Conservation (phyloP, 92 coral and sea anemone species). For the Plumapathes pennacea region DNA sequence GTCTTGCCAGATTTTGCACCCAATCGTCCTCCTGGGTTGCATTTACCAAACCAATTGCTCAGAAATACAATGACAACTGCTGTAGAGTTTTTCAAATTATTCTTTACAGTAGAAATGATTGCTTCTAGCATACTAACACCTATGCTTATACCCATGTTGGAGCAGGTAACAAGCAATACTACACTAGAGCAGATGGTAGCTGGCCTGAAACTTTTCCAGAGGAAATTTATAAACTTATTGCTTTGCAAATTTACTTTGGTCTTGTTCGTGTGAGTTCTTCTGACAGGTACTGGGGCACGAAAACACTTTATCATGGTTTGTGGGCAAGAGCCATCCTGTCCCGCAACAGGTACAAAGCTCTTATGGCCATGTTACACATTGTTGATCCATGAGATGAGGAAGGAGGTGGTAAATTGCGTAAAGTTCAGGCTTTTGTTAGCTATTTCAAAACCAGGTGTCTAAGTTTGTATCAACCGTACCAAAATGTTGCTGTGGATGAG, state of each 20-base stretch:
- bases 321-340: constrained; percentile 62
- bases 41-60: constrained; percentile 24
- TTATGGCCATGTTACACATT: constrained; percentile 63
- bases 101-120: constrained; percentile 50
- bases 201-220: constrained; percentile 58
- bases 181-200: constrained; percentile 48
- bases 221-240: constrained; percentile 55
- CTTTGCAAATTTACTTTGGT: constrained; percentile 56
- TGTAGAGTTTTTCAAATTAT: constrained; percentile 56
- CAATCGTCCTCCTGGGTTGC: constrained; percentile 45
- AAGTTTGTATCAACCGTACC: constrained; percentile 56
- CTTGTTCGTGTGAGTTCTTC: constrained; percentile 37
- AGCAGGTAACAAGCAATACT: constrained; percentile 26
- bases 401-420: constrained; percentile 42
- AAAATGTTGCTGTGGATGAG: constrained; percentile 65
- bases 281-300: constrained; percentile 67
- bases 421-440: constrained; percentile 42
- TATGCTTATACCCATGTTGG: constrained; percentile 50
- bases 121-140: constrained; percentile 49
- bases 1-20: constrained; percentile 58
- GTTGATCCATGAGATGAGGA: constrained; percentile 56
- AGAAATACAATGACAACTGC: constrained; percentile 56
- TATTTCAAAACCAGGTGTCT: constrained; percentile 48
- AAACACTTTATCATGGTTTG: constrained; percentile 67
- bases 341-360: constrained; percentile 28